Evolutionary conservation across 2,113 vertebrate species (phyloP), one percentile per base, ranked within the genome.

Genomic region (Microtus ochrogaster): DNA sequence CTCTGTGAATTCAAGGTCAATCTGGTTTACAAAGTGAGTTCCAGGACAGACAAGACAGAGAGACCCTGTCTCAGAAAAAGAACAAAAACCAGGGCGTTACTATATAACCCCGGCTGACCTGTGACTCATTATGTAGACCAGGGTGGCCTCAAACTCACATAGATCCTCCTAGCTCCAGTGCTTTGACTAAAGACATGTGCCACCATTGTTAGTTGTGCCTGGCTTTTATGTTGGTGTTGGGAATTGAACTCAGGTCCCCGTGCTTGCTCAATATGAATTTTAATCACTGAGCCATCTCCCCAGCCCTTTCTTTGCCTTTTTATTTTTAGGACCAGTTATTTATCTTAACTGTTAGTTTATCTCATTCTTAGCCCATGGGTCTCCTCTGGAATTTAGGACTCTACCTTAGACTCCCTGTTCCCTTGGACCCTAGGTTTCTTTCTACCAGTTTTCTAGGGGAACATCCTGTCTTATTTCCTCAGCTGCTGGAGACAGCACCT

Each of bases 401-500:
- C 72, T 33, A 28, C 24, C 41, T 36, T 39, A 36, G 68, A 47
- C 93, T 87, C 12, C 78, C 61, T 82, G 41, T 39, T 81, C 61
- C 83, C 33, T 33, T 52, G 73, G 65, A 70, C 30, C 58, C 36
- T 26, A 41, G 66, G 33, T 65, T 47, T 82, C 22, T 90, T 55
- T 73, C 52, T 70, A 21, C 49, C 49, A 9, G 85, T 85, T 33
- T 21, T 39, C 41, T 55, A 58, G 70, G 52, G 61, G 77, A 39
- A 30, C 73, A 78, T 63, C 33, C 73, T 61, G 0, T 91, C 30
- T 92, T 96, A 5, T 96, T 33, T 74, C 72, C 52, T 0, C 83
- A 98, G 97, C 92, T 98, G 74, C 93, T 97, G 77, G 95, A 98
- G 41, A 87, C 91, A 17, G 87, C 68, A 7, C 96, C 97, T 36